phyloP scores from a whole-genome alignment of 1,140 invertebrate species.

The Solenopsis fugax region DNA sequence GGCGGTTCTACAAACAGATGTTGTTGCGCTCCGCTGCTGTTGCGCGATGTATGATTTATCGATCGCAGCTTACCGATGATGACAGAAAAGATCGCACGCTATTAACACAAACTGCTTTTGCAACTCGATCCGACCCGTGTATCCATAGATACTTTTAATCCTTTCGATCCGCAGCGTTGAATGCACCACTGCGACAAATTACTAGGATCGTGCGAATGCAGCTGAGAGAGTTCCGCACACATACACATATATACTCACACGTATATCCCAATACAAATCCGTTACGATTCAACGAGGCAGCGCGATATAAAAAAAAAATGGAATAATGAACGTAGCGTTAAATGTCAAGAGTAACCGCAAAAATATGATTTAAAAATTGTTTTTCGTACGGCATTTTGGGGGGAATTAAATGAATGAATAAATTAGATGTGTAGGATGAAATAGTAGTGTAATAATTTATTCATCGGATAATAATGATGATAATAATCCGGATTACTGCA shows the following conservation, averaged over 20 bases:
- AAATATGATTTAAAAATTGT: conserved; percentile 45
- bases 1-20: conserved; percentile 24
- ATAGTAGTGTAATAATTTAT: conserved; percentile 32
- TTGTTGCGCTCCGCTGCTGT: background rate
- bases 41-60: conserved; percentile 42
- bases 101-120: conserved; percentile 66
- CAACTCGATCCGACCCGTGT: conserved; percentile 26
- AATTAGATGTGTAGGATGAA: conserved; percentile 12
- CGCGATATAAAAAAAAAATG: background rate
- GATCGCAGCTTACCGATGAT: conserved; percentile 24
- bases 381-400: background rate
- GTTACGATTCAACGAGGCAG: conserved; percentile 28
- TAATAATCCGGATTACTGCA: conserved; percentile 36
- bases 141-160: conserved; percentile 69
- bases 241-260: background rate
- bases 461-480: conserved; percentile 41
- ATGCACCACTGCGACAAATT: conserved; percentile 73
- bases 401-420: background rate
- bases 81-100: conserved; percentile 43
- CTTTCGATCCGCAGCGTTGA: conserved; percentile 71
- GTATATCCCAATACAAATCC: conserved; percentile 46
- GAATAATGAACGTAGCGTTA: conserved; percentile 7
- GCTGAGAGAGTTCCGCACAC: conserved; percentile 30
- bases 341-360: conserved; percentile 41
- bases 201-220: conserved; percentile 67